Conservation (phyloP, 2,797 vertebrate species). For the Hippoglossus hippoglossus region DNA sequence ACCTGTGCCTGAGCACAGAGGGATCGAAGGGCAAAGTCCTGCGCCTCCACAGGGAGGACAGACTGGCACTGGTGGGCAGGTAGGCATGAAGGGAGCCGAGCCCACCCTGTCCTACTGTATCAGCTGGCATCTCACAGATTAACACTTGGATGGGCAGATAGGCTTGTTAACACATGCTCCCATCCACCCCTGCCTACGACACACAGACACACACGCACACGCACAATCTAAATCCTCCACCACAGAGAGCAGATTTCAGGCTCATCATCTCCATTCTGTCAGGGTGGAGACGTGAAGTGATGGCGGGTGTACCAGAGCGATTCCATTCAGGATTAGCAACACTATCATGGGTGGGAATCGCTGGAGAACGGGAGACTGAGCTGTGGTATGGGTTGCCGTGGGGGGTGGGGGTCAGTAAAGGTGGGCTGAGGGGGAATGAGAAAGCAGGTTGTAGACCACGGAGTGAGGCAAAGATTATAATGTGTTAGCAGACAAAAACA, state of each 20-base stretch:
- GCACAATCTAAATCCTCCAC: slow-evolving; percentile 59
- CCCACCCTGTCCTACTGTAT: slow-evolving; percentile 66
- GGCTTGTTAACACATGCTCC: slow-evolving; percentile 79
- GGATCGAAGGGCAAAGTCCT: slow-evolving; percentile 64
- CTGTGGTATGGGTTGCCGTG: slow-evolving; percentile 22
- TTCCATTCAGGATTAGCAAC: slow-evolving; percentile 72
- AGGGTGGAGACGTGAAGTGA: slow-evolving; percentile 57
- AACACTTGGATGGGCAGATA: slow-evolving; percentile 77
- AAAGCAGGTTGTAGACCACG: slow-evolving; percentile 15
- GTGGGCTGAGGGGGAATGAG: not conserved
- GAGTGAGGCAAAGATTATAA: slow-evolving; percentile 29
- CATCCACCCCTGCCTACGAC: slow-evolving; percentile 41
- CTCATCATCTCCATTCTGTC: slow-evolving; percentile 70
- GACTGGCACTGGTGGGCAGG: slow-evolving; percentile 68
- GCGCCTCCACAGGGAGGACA: slow-evolving; percentile 51
- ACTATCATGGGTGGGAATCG: slow-evolving; percentile 68
- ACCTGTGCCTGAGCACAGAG: slow-evolving; percentile 69
- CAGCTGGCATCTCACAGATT: slow-evolving; percentile 74
- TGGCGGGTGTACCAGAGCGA: slow-evolving; percentile 58
- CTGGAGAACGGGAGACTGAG: slow-evolving; percentile 44
- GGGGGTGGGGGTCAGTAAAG: not conserved
- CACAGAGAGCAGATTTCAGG: slow-evolving; percentile 68
- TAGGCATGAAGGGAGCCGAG: slow-evolving; percentile 64
- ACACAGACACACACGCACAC: slow-evolving; percentile 26
- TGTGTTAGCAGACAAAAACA: slow-evolving; percentile 30